Conservation (phyloP, 2,113 vertebrate species). For the Clarias magur region DNA sequence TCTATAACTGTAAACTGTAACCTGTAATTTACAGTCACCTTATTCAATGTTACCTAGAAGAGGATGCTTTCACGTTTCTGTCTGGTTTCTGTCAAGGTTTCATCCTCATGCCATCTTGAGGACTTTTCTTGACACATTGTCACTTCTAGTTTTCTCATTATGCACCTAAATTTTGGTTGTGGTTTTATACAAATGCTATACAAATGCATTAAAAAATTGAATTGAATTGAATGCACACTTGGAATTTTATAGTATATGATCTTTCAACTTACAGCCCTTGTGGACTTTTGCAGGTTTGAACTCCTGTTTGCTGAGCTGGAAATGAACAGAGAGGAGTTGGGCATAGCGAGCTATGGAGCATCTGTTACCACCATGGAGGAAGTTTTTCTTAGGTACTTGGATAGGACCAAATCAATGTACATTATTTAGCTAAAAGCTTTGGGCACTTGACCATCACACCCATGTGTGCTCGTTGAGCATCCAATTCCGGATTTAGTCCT, state of each 20-base stretch:
- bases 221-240: background rate
- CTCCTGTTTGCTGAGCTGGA: conserved; percentile 91
- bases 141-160: background rate
- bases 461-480: background rate
- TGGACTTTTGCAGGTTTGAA: conserved; percentile 82
- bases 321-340: conserved; percentile 87
- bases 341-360: conserved; percentile 93
- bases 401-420: background rate
- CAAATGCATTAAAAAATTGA: background rate
- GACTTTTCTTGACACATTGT: background rate
- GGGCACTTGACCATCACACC: background rate
- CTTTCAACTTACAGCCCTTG: background rate
- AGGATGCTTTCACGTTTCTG: background rate
- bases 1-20: background rate
- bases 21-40: background rate
- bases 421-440: background rate
- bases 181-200: background rate
- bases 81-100: background rate
- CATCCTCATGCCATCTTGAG: background rate
- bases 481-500: background rate
- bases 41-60: background rate
- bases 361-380: conserved; percentile 99
- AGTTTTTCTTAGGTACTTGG: conserved; percentile 88
- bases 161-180: background rate
- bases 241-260: background rate